Evolutionary conservation across 2,888 invertebrate species (phyloP).

Genomic region (Galeopsomyia nigrocyanea): DNA sequence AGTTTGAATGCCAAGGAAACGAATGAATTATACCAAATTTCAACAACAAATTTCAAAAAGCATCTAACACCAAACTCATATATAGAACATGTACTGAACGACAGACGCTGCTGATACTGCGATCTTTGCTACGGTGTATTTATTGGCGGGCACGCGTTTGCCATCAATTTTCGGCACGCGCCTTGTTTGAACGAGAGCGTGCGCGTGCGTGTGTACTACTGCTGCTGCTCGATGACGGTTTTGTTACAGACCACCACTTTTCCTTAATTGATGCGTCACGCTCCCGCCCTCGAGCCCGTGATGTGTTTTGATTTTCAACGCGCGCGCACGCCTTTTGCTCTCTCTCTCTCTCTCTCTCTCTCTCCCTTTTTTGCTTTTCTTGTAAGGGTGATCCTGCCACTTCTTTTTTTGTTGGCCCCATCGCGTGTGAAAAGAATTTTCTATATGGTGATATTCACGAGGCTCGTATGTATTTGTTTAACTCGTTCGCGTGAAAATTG

Average conservation of each 20-base stretch:
- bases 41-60: too few relatives aligned
- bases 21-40: too few relatives aligned
- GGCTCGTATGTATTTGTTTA: too few relatives aligned
- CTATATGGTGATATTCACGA: too few relatives aligned
- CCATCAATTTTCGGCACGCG: constrained; percentile 61
- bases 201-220: constrained; percentile 37
- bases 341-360: background rate
- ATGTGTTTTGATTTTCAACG: constrained; percentile 36
- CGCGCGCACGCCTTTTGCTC: background rate
- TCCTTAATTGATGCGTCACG: constrained; percentile 45
- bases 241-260: constrained; percentile 48
- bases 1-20: too few relatives aligned
- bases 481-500: too few relatives aligned
- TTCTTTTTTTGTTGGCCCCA: too few relatives aligned
- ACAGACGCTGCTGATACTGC: too few relatives aligned
- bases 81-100: too few relatives aligned
- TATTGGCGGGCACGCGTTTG: constrained; percentile 50
- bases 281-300: constrained; percentile 1
- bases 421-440: too few relatives aligned
- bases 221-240: constrained; percentile 42
- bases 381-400: too few relatives aligned
- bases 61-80: too few relatives aligned
- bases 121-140: background rate
- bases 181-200: constrained; percentile 33
- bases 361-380: background rate